Percentiles rank a stretch among this genome's conserved stretches.
phyloP scores from a whole-genome alignment of 2,797 vertebrate genomes.

The Myiothlypis coronata region DNA sequence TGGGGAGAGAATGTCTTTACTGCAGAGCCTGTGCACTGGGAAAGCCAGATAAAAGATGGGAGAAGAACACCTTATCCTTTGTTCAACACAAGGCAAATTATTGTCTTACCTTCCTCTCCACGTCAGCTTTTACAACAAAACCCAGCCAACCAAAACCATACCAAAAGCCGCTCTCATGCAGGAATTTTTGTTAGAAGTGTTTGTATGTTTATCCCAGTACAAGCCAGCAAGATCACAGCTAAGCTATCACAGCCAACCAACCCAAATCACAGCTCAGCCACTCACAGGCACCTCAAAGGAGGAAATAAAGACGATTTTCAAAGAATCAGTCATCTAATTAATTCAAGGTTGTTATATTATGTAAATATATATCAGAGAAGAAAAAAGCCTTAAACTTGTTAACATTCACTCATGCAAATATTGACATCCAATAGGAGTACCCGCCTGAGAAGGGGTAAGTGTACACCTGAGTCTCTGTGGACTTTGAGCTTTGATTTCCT shows the following conservation, averaged over 20 bases:
- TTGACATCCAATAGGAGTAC: neutral
- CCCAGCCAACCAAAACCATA: neutral
- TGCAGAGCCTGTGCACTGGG: neutral
- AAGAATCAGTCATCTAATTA: neutral
- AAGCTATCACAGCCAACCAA: neutral
- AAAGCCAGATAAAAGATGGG: neutral
- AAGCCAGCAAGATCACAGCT: neutral
- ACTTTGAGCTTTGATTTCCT: neutral
- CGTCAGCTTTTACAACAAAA: neutral
- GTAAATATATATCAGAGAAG: neutral
- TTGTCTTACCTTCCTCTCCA: neutral
- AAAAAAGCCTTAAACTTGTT: neutral
- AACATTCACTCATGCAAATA: neutral
- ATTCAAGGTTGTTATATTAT: neutral
- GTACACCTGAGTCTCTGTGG: neutral
- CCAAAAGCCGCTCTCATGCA: rapidly evolving
- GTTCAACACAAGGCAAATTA: neutral
- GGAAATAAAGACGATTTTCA: neutral
- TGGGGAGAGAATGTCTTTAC: neutral
- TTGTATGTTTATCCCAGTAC: neutral
- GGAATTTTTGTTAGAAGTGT: neutral
- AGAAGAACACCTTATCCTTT: conserved; percentile 5
- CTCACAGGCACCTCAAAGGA: neutral
- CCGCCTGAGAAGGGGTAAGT: neutral
- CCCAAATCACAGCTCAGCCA: neutral